phyloP scores from a whole-genome alignment of 2,113 vertebrate genomes.

The Rostratula benghalensis region DNA sequence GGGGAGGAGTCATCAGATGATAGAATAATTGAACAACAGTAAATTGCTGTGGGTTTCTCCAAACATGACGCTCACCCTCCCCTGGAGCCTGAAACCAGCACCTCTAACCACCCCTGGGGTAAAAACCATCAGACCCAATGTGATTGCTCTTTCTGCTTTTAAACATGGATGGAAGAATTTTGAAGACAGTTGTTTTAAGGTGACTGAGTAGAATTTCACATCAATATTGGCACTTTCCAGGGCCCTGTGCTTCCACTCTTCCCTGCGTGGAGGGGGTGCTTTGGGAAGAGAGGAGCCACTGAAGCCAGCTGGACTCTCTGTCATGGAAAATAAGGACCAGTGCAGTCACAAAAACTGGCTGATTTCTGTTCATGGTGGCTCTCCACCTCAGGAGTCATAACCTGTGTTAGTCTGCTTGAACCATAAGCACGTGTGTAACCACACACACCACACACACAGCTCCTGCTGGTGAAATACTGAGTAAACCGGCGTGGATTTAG shows the following conservation, averaged over 20 bases:
- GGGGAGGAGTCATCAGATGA: not conserved
- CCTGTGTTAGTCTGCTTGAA: not conserved
- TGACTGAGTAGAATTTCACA: not conserved
- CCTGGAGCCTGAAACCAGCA: not conserved
- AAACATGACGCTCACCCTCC: not conserved
- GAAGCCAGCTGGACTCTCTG: not conserved
- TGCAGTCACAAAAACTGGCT: not conserved
- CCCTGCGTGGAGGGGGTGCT: not conserved
- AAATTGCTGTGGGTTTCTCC: not conserved
- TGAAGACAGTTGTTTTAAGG: not conserved
- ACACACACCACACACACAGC: not conserved
- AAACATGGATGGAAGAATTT: not conserved
- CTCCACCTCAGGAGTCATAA: not conserved
- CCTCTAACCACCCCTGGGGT: not conserved
- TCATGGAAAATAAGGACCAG: not conserved
- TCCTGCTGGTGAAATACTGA: not conserved
- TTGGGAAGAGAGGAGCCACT: not conserved
- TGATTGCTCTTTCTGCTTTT: not conserved
- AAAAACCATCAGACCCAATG: not conserved
- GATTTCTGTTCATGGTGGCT: not conserved
- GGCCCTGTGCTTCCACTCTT: not conserved
- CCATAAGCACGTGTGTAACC: fast-evolving
- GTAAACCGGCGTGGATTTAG: not conserved
- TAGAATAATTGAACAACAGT: not conserved
- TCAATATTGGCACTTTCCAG: not conserved